Percentiles rank a stretch among this genome's conserved stretches.
phyloP scores from a whole-genome alignment of 1,140 invertebrate species.

The Drosophila orosa region DNA sequence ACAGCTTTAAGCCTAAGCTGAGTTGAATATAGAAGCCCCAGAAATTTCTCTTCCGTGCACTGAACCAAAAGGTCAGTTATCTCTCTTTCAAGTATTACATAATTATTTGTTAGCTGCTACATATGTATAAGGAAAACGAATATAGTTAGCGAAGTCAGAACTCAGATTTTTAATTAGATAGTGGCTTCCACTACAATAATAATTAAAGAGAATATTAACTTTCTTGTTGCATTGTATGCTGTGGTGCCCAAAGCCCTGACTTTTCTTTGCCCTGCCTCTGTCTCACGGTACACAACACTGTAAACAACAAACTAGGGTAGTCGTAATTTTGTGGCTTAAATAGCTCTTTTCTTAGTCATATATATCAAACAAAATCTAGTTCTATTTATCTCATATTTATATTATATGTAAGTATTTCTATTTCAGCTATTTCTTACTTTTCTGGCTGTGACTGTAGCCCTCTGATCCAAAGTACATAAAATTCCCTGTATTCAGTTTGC shows the following conservation, averaged over 20 bases:
- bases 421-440: too few relatives aligned
- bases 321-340: too few relatives aligned
- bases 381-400: too few relatives aligned
- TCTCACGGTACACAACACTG: neutral
- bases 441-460: neutral
- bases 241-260: too few relatives aligned
- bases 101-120: neutral
- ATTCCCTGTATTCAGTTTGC: too few relatives aligned
- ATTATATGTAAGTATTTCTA: too few relatives aligned
- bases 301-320: too few relatives aligned
- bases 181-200: neutral
- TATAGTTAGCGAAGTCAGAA: neutral
- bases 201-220: neutral
- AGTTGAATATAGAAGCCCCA: constrained; percentile 3
- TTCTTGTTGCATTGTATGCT: too few relatives aligned
- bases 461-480: neutral
- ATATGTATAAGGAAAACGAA: neutral
- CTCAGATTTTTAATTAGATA: neutral
- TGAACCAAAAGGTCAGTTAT: neutral
- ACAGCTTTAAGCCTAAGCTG: constrained; percentile 24
- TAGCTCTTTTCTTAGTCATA: too few relatives aligned
- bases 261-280: neutral
- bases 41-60: neutral
- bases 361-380: too few relatives aligned
- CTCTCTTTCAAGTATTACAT: neutral